Evolutionary conservation across 2,888 invertebrate species (phyloP).

Genomic region (Hydroisotoma schaefferi): DNA sequence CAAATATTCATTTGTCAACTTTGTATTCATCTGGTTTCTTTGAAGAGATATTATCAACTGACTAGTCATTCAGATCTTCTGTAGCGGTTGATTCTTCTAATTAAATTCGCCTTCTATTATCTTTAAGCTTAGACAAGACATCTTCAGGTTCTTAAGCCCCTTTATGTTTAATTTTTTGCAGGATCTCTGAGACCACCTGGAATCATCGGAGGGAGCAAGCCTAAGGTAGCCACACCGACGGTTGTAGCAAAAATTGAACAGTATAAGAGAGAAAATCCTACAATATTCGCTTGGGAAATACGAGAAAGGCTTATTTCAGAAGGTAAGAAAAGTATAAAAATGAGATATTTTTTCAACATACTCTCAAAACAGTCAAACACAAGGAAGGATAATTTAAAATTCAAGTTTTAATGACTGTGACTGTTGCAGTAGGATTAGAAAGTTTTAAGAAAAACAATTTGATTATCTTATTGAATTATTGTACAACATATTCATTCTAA

Average conservation of each 20-base stretch:
- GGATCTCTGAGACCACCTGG: slow-evolving; percentile 85
- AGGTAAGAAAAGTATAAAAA: slow-evolving; percentile 76
- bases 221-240: slow-evolving; percentile 94
- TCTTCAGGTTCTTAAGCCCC: slow-evolving; percentile 1
- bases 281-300: slow-evolving; percentile 99
- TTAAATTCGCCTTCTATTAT: neutral
- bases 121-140: neutral
- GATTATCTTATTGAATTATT: too few relatives aligned
- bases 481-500: too few relatives aligned
- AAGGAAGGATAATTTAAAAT: too few relatives aligned
- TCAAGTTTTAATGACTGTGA: too few relatives aligned
- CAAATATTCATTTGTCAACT: slow-evolving; percentile 17
- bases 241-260: slow-evolving; percentile 97
- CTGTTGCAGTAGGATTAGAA: too few relatives aligned
- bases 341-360: too few relatives aligned
- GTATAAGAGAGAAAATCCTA: slow-evolving; percentile 96
- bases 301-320: slow-evolving; percentile 92
- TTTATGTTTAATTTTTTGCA: slow-evolving; percentile 54
- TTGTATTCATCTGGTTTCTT: slow-evolving; percentile 13
- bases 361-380: too few relatives aligned
- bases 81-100: neutral
- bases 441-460: too few relatives aligned
- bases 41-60: slow-evolving; percentile 3
- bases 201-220: slow-evolving; percentile 91
- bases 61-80: neutral